Conservation (phyloP, 2,888 invertebrate species). For the Dolichopus griseipennis region DNA sequence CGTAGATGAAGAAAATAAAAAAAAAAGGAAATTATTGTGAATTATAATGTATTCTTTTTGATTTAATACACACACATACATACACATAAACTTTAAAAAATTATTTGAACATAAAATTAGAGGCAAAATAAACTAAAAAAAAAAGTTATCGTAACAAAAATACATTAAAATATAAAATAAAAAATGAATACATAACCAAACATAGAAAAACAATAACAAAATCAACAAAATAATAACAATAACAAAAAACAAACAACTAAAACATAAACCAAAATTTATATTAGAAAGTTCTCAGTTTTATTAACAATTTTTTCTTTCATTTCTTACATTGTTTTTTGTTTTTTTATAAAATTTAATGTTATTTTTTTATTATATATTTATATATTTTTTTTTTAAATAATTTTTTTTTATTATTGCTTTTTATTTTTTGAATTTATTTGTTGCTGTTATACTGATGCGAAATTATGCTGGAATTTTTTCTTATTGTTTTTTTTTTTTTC, state of each 20-base stretch:
- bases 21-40: neutral
- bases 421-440: no score
- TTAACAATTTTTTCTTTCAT: neutral
- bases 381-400: neutral
- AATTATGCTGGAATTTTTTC: neutral
- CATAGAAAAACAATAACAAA: neutral
- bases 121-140: neutral
- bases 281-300: constrained; percentile 3
- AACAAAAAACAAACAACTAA: neutral
- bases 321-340: neutral
- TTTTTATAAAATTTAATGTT: neutral
- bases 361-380: neutral
- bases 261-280: constrained; percentile 2
- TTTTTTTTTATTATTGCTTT: neutral
- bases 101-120: constrained; percentile 4
- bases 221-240: no score
- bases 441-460: neutral
- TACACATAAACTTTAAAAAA: no score
- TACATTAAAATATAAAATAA: neutral
- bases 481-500: no score
- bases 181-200: neutral
- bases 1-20: neutral
- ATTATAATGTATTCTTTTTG: neutral
- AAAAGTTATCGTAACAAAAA: neutral
- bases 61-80: no score